These are phyloP conservation scores for Botia almorhae DNA, from an alignment of 2,797 vertebrate genomes.

Conservation along the genomic window DNA sequence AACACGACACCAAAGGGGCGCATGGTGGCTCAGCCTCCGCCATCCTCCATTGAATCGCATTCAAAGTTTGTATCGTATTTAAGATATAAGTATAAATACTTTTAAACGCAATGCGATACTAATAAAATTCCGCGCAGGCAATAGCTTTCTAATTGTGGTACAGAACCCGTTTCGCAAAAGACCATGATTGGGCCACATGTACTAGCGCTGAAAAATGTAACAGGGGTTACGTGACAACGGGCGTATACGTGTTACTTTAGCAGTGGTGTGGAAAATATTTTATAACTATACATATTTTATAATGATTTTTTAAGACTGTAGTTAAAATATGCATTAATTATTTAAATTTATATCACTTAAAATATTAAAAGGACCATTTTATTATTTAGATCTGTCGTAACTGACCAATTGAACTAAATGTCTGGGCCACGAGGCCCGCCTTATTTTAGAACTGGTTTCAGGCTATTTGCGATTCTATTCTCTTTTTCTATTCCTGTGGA, in stretches of 20 bases:
- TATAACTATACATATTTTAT: neutral
- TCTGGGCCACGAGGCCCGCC: conserved; percentile 1
- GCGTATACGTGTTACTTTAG: neutral
- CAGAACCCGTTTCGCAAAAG: neutral
- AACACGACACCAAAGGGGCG: neutral
- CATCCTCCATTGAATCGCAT: too few relatives aligned
- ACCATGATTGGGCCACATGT: neutral
- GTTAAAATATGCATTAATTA: too few relatives aligned
- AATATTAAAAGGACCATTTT: neutral
- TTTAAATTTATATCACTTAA: neutral
- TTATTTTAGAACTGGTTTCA: neutral
- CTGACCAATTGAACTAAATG: too few relatives aligned
- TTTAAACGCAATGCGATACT: neutral
- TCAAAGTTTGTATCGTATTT: neutral
- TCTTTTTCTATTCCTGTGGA: neutral
- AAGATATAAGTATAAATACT: neutral
- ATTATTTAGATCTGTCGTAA: neutral
- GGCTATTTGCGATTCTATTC: neutral
- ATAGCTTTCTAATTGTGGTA: neutral
- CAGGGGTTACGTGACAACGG: neutral
- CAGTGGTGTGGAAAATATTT: neutral
- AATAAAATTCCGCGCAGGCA: neutral
- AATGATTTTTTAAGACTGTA: too few relatives aligned
- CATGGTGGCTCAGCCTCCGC: neutral
- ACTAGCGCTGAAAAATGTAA: neutral